Evolutionary conservation across 1,140 invertebrate species (phyloP).

Genomic region (Galendromus occidentalis): DNA sequence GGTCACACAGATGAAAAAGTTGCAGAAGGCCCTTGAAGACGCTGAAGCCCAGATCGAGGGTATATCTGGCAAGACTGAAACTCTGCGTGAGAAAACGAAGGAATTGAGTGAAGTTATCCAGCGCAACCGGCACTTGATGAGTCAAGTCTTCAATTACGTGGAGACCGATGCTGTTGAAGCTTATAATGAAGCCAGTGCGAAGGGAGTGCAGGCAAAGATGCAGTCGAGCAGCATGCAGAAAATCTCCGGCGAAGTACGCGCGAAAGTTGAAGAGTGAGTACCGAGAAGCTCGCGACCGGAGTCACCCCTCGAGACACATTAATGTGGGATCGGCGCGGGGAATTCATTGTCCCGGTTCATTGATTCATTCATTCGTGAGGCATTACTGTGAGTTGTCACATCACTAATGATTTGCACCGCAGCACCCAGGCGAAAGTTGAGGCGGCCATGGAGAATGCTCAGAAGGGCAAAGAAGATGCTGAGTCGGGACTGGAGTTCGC

Average conservation of each 20-base stretch:
- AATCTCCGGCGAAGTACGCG: slow-evolving; percentile 61
- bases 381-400: too few relatives aligned
- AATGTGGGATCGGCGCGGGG: too few relatives aligned
- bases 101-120: not conserved
- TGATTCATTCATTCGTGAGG: too few relatives aligned
- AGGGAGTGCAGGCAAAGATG: slow-evolving; percentile 61
- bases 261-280: slow-evolving; percentile 49
- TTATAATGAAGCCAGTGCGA: slow-evolving; percentile 49
- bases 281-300: too few relatives aligned
- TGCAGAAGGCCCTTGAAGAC: not conserved
- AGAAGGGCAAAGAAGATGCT: slow-evolving; percentile 61
- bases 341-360: too few relatives aligned
- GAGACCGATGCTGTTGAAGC: slow-evolving; percentile 55
- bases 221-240: slow-evolving; percentile 76
- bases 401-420: too few relatives aligned
- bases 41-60: not conserved
- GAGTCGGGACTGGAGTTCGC: slow-evolving; percentile 54
- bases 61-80: not conserved
- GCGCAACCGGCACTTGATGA: not conserved
- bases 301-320: too few relatives aligned
- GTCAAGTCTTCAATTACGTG: slow-evolving; percentile 32
- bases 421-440: slow-evolving; percentile 44
- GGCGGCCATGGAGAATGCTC: slow-evolving; percentile 50
- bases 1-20: not conserved
- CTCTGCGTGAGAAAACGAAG: not conserved